Evolutionary conservation across 2,797 vertebrate species (phyloP), one percentile per base, ranked within the genome.

Genomic region (Platyrinchus mystaceus): DNA sequence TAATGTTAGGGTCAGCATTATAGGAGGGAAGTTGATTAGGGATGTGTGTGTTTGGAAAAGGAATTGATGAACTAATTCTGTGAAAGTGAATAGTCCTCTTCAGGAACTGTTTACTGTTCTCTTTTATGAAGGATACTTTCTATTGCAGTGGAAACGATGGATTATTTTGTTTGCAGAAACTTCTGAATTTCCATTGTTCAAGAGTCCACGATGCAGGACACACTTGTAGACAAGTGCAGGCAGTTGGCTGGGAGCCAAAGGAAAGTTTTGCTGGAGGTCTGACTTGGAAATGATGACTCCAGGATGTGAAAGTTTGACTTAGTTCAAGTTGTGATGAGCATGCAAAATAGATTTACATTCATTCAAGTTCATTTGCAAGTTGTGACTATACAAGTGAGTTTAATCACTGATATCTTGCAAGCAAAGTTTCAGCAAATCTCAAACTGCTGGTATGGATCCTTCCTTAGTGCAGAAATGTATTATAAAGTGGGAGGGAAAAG

Each of bases 141-240:
- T 93, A 17, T 59, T 91, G 85, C 69, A 82, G 47, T 88, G 83
- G 85, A 91, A 94, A 78, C 3, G 53, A 85, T 84, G 80, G 74
- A 95, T 91, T 89, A 23, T 70, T 89, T 76, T 93, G n/a, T 88
- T 89, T 91, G 84, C 0, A 7, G 92, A 94, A 95, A 91, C 66
- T 84, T 81, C 66, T 89, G 83, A 87, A 92, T 52, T 89, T 81
- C 43, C 70, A 93, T 94, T 96, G 89, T 91, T 93, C 55, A 60
- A 66, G 50, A 69, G 47, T 55, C 34, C 9, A 10, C 0, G 0
- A 75, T 50, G 52, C 83, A 94, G 85, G 73, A 84, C 85, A 71
- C 36, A 46, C 85, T 94, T 49, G 43, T 39, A 81, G 73, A 58
- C 58, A 81, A 93, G 73, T 55, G 73, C 59, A 66, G 50, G 27